Base-by-base conservation (phyloP, 2,888 invertebrate genomes). In the Apocheima hispidaria region DNA sequence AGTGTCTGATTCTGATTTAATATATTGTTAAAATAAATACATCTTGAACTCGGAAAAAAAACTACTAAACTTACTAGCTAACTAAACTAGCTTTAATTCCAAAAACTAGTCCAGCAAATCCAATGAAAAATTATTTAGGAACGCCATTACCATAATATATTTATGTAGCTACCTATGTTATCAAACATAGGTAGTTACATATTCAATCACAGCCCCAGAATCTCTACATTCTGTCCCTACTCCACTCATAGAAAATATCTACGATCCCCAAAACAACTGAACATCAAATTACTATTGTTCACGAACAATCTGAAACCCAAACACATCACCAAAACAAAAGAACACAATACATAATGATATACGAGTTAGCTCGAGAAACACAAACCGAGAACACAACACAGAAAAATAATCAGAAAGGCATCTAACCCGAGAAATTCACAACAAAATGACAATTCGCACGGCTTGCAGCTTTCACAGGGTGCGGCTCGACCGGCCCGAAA, bases 401-500 rank as follows among this genome's bases (percentile, higher is more conserved):
- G 52, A 48, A 61, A 61, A 61, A 62, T 62, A 62, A 62, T 62
- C 61, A 62, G 56, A 62, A 62, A 62, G 61, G 56, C 61, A 62
- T 57, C 61, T 62, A 56, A 57, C 60, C 59, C 58, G 53, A 65
- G 63, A 50, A 60, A 61, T 57, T 62, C 54, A 41, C 41, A 63
- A 58, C 63, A 63, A 69, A 66, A 69, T 55, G 61, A 50, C 61
- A 58, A 46, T 55, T 55, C 58, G 20, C 51, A 63, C 63, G 63
- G 60, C 52, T 55, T 63, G 58, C 58, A 57, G 43, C 62, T 35
- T 51, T 56, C 61, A 48, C 51, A 52, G 51, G 51, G 46, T 43
- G 51, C 40, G 40, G 40, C 53, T 14, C 21, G 33, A 53, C 43
- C 49, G 56, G 59, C 46, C 41, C 46, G 46, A 30, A 30, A 30